Base-by-base conservation (phyloP, 1,140 invertebrate species). In the Leptestheria dahalacensis region DNA sequence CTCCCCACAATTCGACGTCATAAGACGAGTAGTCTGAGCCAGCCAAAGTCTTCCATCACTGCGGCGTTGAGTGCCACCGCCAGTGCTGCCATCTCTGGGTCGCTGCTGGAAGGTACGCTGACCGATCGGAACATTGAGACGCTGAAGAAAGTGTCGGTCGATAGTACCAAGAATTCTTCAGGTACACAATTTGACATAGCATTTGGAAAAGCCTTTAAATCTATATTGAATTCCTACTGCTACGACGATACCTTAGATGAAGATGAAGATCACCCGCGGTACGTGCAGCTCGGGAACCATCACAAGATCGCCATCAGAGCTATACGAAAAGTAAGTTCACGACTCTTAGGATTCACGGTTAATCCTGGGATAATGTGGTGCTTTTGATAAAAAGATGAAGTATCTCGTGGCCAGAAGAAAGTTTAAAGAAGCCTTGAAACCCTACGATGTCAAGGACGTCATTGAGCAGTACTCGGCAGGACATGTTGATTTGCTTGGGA, bases 371-470 rank as follows among this genome's bases (percentile, higher is more conserved):
- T 9, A 41, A 41, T 41, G 6, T 41, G 33, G 15, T 41, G 33
- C 6, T 9, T 41, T 41, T 41, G 6, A 6, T 41, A 28, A 48
- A 28, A 26, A 90, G 83, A 84, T 91, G 69, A 88, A 87, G 76
- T 90, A 90, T 78, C 86, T 91, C 77, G 85, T 91, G 68, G 86
- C 89, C 65, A 79, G 88, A 71, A 78, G 85, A 74, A 91, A 91
- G 77, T 95, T 96, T 78, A 89, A 91, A 73, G 90, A 95, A 76
- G 91, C 91, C 29, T 77, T 94, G 68, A 90, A 93, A 74, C 92
- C 92, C 26, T 96, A 96, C 77, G 92, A 96, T 76, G 91, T 96
- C 65, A 91, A 94, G 75, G 92, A 96, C 75, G 92, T 96, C 63
- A 95, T 96, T 69, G 91, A 96, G 75, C 91, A 95, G 73, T 94